These are phyloP conservation scores for Lobophora halterata DNA, from an alignment of 2,888 invertebrate genomes.

Conservation along the genomic window DNA sequence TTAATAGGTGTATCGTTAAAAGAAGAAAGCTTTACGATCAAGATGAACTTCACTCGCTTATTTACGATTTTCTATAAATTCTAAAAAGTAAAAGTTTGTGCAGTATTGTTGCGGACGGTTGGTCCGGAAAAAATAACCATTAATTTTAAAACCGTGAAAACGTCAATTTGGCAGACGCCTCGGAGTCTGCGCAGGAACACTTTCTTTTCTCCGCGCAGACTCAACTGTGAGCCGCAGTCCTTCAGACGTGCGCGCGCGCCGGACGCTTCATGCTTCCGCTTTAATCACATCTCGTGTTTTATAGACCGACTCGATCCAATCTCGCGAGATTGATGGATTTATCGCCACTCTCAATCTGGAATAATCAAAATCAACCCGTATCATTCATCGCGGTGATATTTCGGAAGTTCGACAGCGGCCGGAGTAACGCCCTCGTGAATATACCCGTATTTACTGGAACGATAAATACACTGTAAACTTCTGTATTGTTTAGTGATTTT, in stretches of 20 bases:
- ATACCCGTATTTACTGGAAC: slow-evolving; percentile 41
- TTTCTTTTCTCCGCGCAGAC: slow-evolving; percentile 77
- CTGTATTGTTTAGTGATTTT: slow-evolving; percentile 43
- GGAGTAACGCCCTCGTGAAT: slow-evolving; percentile 48
- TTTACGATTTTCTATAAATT: slow-evolving; percentile 28
- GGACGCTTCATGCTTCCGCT: slow-evolving; percentile 42
- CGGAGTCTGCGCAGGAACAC: slow-evolving; percentile 75
- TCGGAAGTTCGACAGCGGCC: slow-evolving; percentile 45
- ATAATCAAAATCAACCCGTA: slow-evolving; percentile 36
- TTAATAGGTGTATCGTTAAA: slow-evolving; percentile 19
- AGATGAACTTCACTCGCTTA: slow-evolving; percentile 10
- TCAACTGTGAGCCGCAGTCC: slow-evolving; percentile 58
- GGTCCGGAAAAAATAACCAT: slow-evolving; percentile 68
- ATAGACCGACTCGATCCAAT: slow-evolving; percentile 35
- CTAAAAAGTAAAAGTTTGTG: slow-evolving; percentile 30
- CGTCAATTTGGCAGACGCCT: slow-evolving; percentile 75
- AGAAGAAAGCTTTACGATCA: slow-evolving; percentile 23
- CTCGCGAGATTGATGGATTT: slow-evolving; percentile 39
- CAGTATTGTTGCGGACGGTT: slow-evolving; percentile 51
- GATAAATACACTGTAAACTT: slow-evolving; percentile 29
- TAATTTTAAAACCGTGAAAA: slow-evolving; percentile 72
- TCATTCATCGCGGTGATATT: slow-evolving; percentile 43
- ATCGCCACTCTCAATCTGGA: slow-evolving; percentile 34
- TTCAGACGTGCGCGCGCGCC: slow-evolving; percentile 58
- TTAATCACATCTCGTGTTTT: slow-evolving; percentile 39